Evolutionary conservation across 2,797 vertebrate species (phyloP).

Genomic region (Halcyon leucocephala): DNA sequence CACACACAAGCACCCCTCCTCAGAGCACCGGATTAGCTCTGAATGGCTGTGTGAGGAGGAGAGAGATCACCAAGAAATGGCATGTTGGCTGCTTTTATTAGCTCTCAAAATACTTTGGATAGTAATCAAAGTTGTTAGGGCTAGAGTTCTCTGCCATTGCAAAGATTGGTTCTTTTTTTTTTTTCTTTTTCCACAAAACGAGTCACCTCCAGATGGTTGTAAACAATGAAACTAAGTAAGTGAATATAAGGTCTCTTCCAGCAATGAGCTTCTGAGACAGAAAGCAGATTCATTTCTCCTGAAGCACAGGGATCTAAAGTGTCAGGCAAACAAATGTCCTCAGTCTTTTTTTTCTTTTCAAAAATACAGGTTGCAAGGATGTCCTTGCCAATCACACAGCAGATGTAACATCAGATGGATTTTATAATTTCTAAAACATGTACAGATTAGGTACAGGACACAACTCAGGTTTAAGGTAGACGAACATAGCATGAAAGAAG

Average conservation of each 20-base stretch:
- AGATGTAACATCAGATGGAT: not conserved
- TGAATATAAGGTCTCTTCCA: not conserved
- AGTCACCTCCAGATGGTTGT: not conserved
- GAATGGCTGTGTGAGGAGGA: not conserved
- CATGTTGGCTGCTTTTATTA: not conserved
- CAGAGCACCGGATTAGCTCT: conserved; percentile 49
- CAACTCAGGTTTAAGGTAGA: not conserved
- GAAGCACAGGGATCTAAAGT: not conserved
- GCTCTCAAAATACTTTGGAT: conserved; percentile 15
- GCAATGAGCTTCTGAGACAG: not conserved
- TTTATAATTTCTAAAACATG: not conserved
- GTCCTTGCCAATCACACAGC: not conserved
- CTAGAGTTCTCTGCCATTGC: not conserved
- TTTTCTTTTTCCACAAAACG: not conserved
- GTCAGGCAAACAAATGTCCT: not conserved
- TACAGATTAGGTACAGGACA: not conserved
- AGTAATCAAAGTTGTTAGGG: not conserved
- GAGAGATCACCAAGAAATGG: not conserved
- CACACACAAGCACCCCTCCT: not conserved
- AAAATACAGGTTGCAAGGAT: not conserved
- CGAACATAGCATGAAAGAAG: fast-evolving
- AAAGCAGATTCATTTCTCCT: not conserved
- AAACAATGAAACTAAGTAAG: not conserved
- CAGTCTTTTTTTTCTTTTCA: not conserved
- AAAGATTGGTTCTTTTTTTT: not conserved